These are phyloP conservation scores for Sarotherodon lohbergeri DNA, from an alignment of 2,113 vertebrate genomes.

Conservation along the genomic window DNA sequence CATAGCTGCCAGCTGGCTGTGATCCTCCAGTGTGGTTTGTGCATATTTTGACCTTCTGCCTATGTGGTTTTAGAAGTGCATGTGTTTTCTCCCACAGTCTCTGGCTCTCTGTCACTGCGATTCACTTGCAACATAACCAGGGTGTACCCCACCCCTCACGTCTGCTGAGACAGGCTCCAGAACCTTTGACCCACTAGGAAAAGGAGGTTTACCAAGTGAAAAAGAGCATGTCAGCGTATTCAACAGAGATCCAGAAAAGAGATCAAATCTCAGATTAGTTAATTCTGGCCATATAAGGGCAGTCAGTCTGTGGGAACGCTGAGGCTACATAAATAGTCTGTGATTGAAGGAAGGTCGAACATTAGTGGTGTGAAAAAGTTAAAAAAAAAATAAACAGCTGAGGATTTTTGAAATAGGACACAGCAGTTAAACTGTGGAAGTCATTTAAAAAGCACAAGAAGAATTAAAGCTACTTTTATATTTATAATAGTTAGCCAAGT, in stretches of 20 bases:
- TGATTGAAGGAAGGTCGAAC: conserved; percentile 32
- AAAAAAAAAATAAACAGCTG: conserved; percentile 49
- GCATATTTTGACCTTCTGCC: neutral
- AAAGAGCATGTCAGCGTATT: neutral
- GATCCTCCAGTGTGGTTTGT: neutral
- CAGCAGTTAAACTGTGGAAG: neutral
- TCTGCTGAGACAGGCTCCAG: neutral
- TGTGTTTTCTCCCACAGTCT: neutral
- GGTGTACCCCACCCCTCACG: neutral
- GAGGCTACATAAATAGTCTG: conserved; percentile 28
- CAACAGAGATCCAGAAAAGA: conserved; percentile 3
- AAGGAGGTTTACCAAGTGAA: neutral
- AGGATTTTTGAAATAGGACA: conserved; percentile 30
- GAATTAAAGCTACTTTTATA: neutral
- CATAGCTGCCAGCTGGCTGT: neutral
- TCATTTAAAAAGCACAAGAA: conserved; percentile 1
- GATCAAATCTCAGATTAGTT: conserved; percentile 15
- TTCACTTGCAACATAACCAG: neutral
- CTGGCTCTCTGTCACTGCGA: neutral
- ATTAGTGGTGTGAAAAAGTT: conserved; percentile 26
- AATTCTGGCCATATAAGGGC: conserved; percentile 10
- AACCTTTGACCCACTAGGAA: neutral
- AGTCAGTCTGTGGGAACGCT: conserved; percentile 45
- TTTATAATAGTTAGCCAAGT: neutral
- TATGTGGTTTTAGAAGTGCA: neutral